These are phyloP conservation scores for Chelidonichthys spinosus DNA, from an alignment of 2,797 vertebrate genomes.

Conservation along the genomic window DNA sequence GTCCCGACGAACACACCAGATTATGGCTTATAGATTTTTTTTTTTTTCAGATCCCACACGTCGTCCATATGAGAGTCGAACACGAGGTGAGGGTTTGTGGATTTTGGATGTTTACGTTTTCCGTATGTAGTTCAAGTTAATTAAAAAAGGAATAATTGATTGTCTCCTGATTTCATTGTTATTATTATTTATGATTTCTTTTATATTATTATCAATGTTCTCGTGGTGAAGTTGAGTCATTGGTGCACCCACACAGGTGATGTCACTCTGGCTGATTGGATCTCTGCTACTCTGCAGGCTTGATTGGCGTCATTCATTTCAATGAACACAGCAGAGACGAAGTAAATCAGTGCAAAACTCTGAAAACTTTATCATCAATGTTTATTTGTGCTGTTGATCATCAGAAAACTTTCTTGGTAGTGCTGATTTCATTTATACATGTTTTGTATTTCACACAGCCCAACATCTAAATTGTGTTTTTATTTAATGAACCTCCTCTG, in stretches of 20 bases:
- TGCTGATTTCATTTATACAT: too few species aligned
- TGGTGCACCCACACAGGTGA: background rate
- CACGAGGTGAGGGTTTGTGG: constrained; percentile 6
- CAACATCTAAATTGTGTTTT: background rate
- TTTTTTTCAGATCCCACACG: constrained; percentile 16
- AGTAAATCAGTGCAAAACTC: background rate
- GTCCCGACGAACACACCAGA: constrained; percentile 44
- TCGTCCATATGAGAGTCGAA: constrained; percentile 11
- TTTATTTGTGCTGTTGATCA: background rate
- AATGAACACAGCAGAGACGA: background rate
- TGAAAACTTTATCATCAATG: background rate
- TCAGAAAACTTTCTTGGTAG: background rate
- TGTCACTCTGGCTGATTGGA: background rate
- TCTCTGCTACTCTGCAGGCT: background rate
- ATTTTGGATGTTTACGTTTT: constrained; percentile 1
- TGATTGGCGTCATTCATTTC: background rate
- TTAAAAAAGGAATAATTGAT: too few species aligned
- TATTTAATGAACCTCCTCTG: background rate
- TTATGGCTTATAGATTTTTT: constrained; percentile 54
- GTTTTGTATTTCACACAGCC: too few species aligned
- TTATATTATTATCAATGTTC: too few species aligned
- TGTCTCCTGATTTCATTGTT: too few species aligned
- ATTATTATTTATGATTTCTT: too few species aligned
- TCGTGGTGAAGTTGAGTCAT: too few species aligned
- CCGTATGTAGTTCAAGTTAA: background rate